phyloP scores from a whole-genome alignment of 2,113 vertebrate genomes.

The Nerophis ophidion region DNA sequence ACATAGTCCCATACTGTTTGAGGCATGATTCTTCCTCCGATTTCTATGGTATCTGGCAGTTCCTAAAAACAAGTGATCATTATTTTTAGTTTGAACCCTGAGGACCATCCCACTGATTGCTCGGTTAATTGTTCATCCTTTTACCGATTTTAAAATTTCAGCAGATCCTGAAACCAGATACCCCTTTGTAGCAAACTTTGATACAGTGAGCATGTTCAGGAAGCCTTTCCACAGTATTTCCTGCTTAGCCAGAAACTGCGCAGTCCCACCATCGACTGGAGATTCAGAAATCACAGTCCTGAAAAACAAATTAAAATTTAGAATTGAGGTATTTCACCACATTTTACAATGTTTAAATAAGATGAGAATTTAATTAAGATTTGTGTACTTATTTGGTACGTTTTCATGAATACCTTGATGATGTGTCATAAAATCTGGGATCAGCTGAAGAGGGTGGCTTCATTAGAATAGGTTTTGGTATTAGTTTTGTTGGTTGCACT shows the following conservation, averaged over 20 bases:
- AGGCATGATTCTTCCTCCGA: constrained; percentile 90
- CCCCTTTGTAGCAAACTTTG: constrained; percentile 96
- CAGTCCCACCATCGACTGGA: constrained; percentile 76
- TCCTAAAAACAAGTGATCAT: constrained; percentile 71
- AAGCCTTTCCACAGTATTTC: constrained; percentile 93
- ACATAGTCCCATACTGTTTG: constrained; percentile 98
- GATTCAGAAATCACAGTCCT: constrained; percentile 65
- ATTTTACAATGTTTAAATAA: background rate
- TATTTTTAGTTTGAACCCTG: background rate
- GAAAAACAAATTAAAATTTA: constrained; percentile 35
- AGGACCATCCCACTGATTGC: constrained; percentile 4
- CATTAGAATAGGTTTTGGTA: constrained; percentile 86
- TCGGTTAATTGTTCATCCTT: constrained; percentile 2
- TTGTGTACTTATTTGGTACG: background rate
- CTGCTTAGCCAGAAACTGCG: constrained; percentile 83
- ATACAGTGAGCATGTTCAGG: constrained; percentile 92
- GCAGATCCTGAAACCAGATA: constrained; percentile 89
- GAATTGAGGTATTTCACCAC: background rate
- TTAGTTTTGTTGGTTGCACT: constrained; percentile 35
- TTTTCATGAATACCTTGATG: constrained; percentile 69
- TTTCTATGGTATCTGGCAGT: constrained; percentile 92
- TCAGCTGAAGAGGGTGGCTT: constrained; percentile 79
- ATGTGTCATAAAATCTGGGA: constrained; percentile 70
- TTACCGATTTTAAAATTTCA: constrained; percentile 87
- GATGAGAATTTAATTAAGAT: background rate